Evolutionary conservation across 2,113 vertebrate genomes (phyloP), one percentile per base, ranked within the genome.

Genomic region (Polyodon spathula): DNA sequence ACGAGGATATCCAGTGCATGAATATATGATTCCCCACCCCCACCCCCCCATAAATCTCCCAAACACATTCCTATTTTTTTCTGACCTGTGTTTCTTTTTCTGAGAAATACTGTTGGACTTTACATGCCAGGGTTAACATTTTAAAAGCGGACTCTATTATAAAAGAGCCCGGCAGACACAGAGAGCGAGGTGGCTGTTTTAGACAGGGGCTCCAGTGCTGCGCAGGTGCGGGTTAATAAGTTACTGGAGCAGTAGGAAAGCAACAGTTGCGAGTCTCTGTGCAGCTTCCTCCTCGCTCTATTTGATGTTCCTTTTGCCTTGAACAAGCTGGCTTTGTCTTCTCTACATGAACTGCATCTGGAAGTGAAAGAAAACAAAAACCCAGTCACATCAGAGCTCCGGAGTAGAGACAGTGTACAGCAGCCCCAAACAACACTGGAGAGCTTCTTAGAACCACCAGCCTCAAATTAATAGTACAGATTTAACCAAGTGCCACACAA

Each of bases 261-360:
- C 9, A 40, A 17, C 55, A 6, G 63, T 63, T 56, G n/a, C 52
- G 60, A 59, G 50, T 60, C 41, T 66, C 50, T 55, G 51, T 58
- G 38, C 37, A 58, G 53, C 38, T 41, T 39, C 10, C 62, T 66
- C 73, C 72, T 71, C 75, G 82, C 81, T 75, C 72, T 81, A 81
- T 88, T 84, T 83, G 86, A 83, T 88, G 77, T 76, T 40, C 75
- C 70, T 73, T 77, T 65, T 65, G 76, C 84, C 86, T 83, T 80
- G 78, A 77, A 77, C 74, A 81, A 77, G 75, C 76, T 74, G 79
- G 86, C 86, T 75, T 79, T 81, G 75, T 83, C 68, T 71, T 75
- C 64, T 79, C 81, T 92, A 95, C 93, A 95, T 93, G 76, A 95
- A 95, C 82, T 95, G 93, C 90, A 95, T 93, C 93, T 95, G 81